Conservation (phyloP, 2,797 vertebrate genomes). For the Vipera ursinii region DNA sequence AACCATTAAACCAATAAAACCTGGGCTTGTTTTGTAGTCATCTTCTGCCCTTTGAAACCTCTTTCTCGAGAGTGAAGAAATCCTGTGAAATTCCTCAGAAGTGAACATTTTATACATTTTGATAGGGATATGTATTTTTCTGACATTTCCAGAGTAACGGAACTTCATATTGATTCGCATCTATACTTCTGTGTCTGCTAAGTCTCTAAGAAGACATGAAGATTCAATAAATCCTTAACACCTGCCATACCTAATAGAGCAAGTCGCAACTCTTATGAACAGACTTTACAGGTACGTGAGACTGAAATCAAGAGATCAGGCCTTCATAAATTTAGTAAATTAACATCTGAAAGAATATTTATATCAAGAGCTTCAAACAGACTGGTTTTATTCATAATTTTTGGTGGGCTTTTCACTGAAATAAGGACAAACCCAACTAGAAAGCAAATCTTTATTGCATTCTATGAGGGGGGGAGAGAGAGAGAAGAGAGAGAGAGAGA, state of each 20-base stretch:
- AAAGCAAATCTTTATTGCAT: not conserved
- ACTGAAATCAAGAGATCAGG: not conserved
- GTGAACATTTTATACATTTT: not conserved
- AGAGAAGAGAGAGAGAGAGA: not conserved
- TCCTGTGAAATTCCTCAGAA: not conserved
- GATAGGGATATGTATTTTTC: not conserved
- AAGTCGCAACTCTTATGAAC: not conserved
- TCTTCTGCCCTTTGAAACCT: not conserved
- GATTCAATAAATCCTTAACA: not conserved
- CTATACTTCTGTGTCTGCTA: not conserved
- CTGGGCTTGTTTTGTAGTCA: not conserved
- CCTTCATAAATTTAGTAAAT: not conserved
- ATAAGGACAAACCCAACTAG: not conserved
- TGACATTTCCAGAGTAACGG: not conserved
- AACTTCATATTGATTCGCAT: not conserved
- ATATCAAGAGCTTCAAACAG: not conserved
- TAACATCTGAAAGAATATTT: not conserved
- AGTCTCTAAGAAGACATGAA: not conserved
- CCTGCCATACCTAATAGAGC: not conserved
- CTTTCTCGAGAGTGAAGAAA: not conserved
- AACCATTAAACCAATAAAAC: not conserved
- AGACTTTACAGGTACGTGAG: not conserved
- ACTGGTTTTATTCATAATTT: not conserved
- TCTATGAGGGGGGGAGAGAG: too few species aligned
- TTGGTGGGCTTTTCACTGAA: not conserved